Base-by-base conservation (phyloP, 2,113 vertebrate species). In the Trogon surrucura region DNA sequence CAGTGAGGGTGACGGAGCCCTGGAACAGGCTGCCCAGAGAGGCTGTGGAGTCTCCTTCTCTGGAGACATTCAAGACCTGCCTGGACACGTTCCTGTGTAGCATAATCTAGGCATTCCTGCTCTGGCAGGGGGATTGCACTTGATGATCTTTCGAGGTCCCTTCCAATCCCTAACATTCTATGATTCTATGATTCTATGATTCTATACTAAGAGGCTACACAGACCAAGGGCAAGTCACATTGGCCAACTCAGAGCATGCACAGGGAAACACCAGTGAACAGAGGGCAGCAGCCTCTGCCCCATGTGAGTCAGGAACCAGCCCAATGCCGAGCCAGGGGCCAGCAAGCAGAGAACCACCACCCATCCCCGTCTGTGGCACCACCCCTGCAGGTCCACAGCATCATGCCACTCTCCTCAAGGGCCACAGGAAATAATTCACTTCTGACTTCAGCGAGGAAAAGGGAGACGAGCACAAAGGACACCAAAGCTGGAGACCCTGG, bases 151-250 rank as follows among this genome's bases (percentile, higher is more conserved):
- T n/a, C n/a, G n/a, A n/a, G n/a, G n/a, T n/a, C n/a, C n/a, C n/a
- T n/a, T n/a, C n/a, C n/a, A n/a, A n/a, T n/a, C n/a, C n/a, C n/a
- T n/a, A n/a, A n/a, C n/a, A n/a, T n/a, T n/a, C n/a, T n/a, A n/a
- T n/a, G n/a, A n/a, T n/a, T n/a, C n/a, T n/a, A n/a, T n/a, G n/a
- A n/a, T n/a, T n/a, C n/a, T n/a, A n/a, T n/a, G n/a, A n/a, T n/a
- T n/a, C n/a, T n/a, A n/a, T n/a, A n/a, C n/a, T 10, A 30, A 16
- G 15, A 34, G 27, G 13, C 13, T 56, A 25, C 1, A 0, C 30
- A 80, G 48, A 23, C 27, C 48, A 69, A 30, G 23, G 36, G 44
- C 30, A 19, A 80, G 20, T 27, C 32, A 38, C 36, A 60, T 17
- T 36, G 71, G n/a, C 12, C 23, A 47, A 30, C 0, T 0, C 13